Base-by-base conservation (phyloP, 2,113 vertebrate species). In the Ascaphus truei region DNA sequence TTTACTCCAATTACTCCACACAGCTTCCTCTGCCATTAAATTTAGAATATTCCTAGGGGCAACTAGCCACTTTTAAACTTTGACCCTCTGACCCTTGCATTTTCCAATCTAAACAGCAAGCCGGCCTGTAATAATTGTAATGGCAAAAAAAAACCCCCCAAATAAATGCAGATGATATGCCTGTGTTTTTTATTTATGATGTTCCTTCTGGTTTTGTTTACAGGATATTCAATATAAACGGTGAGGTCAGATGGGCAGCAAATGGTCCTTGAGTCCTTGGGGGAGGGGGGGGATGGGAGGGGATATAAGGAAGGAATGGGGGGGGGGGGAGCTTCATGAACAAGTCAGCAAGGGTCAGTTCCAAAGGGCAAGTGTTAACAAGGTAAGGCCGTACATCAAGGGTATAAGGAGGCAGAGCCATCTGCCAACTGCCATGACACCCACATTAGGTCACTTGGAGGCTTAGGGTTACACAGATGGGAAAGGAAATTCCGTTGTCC, bases 301-400 rank as follows among this genome's bases (percentile, higher is more conserved):
- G n/a, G 30, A 51, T 27, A 26, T 12, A 6, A 29, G 56, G 15
- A 7, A 39, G 31, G 56, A 27, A 39, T 27, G 53, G 53, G 26
- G 10, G 31, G 5, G 12, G 18, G 53, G 53, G 26, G 10, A 18
- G 5, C 9, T 47, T 27, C 50, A 55, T 41, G 55, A 45, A 45
- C 51, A 30, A 11, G 64, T n/a, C 25, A 13, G 41, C 23, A 30
- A 23, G 66, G 66, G 66, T 60, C 66, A 69, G 3, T 18, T 58
- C n/a, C 23, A 51, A 11, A 60, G 55, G 55, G n/a, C 56, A 69
- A 50, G 33, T 26, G 66, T 60, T 60, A 69, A 69, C 33, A 69
- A 69, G 66, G 53, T 57, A 69, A 37, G 23, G 55, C 12, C 13
- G n/a, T 59, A 50, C 66, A 59, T 68, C 66, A 59, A 60, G 55